These are phyloP conservation scores for Petrosia ficiformis DNA, from an alignment of 37 sponge, comb jelly and placozoan species.

Conservation along the genomic window DNA sequence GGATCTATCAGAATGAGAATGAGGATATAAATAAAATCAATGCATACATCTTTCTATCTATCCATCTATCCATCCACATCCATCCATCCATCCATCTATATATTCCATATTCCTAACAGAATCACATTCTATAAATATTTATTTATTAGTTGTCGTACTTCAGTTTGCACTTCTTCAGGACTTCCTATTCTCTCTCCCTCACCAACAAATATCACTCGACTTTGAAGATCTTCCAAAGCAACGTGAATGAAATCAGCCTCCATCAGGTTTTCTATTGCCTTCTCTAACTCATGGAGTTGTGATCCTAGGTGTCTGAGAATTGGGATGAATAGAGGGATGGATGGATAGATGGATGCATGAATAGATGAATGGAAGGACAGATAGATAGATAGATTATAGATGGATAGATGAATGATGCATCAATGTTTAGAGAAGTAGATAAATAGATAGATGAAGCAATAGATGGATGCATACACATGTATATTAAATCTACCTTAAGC, in stretches of 20 bases:
- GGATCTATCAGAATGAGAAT: conserved; percentile 39
- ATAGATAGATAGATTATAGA: too few relatives aligned
- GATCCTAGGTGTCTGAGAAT: conserved; percentile 81
- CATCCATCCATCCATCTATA: too few relatives aligned
- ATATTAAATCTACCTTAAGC: conserved; percentile 60
- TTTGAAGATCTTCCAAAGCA: conserved; percentile 52
- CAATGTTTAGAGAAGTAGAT: too few relatives aligned
- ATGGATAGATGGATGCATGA: too few relatives aligned
- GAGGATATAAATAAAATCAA: not conserved
- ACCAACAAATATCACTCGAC: not conserved
- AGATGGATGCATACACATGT: conserved; percentile 38
- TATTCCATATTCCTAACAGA: too few relatives aligned
- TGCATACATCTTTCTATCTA: not conserved
- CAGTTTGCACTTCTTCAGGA: not conserved
- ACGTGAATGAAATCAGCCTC: conserved; percentile 88
- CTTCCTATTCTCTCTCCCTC: not conserved
- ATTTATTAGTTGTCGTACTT: too few relatives aligned
- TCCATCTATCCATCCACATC: too few relatives aligned
- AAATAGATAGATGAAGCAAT: too few relatives aligned
- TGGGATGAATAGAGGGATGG: too few relatives aligned
- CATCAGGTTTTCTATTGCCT: conserved; percentile 89
- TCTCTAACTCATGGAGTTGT: conserved; percentile 89
- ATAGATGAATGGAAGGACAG: too few relatives aligned
- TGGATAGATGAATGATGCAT: too few relatives aligned
- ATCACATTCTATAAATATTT: too few relatives aligned